These are phyloP conservation scores for Coptotermes formosanus DNA, from an alignment of 1,140 invertebrate genomes.

Conservation along the genomic window DNA sequence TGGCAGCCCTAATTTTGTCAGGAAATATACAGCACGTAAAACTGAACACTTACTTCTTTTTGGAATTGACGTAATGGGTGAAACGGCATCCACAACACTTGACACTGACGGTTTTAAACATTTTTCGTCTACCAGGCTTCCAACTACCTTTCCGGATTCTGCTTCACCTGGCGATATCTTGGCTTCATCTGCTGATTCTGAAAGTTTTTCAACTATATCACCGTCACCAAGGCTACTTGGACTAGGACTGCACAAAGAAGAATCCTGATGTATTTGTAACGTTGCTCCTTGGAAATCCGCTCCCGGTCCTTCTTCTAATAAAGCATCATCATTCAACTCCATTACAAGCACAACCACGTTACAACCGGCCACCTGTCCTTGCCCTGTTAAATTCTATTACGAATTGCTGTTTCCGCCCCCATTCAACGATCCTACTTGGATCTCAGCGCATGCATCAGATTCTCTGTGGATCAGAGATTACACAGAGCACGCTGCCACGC, in stretches of 20 bases:
- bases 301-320: slow-evolving; percentile 26
- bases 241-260: background rate
- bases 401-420: background rate
- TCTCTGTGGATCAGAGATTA: no score
- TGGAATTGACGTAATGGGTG: slow-evolving; percentile 23
- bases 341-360: background rate
- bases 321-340: background rate
- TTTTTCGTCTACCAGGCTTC: background rate
- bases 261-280: slow-evolving; percentile 30
- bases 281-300: slow-evolving; percentile 30
- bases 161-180: background rate
- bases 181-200: slow-evolving; percentile 1
- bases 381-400: no score
- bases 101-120: slow-evolving; percentile 23
- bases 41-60: slow-evolving; percentile 25
- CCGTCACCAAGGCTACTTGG: slow-evolving; percentile 20
- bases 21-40: background rate
- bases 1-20: background rate
- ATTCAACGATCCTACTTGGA: background rate
- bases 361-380: no score
- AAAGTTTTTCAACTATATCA: slow-evolving; percentile 21
- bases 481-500: no score
- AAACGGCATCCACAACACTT: slow-evolving; percentile 20
- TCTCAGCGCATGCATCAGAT: no score
- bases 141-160: background rate